These are phyloP conservation scores for Dryobotodes eremita DNA, from an alignment of 2,888 invertebrate species.

Conservation along the genomic window DNA sequence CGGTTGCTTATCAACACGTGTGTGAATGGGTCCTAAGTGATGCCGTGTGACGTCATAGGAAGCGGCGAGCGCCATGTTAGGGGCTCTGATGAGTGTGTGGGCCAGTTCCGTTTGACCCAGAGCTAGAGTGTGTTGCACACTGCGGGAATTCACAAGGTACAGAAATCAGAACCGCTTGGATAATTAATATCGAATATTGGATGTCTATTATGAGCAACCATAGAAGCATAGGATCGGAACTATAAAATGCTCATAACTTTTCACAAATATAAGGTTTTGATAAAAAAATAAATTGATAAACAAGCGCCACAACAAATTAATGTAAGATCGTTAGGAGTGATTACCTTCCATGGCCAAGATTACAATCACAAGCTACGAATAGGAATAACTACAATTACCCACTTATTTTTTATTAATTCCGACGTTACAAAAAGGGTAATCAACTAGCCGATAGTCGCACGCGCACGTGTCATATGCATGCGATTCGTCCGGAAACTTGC, in stretches of 20 bases:
- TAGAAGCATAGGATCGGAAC: not conserved
- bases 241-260: not conserved
- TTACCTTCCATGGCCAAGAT: conserved; percentile 20
- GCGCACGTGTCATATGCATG: conserved; percentile 65
- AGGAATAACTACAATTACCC: conserved; percentile 28
- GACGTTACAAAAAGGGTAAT: conserved; percentile 14
- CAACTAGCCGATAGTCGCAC: conserved; percentile 50
- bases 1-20: conserved; percentile 29
- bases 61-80: conserved; percentile 69
- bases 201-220: not conserved
- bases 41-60: conserved; percentile 66
- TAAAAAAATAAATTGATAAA: not conserved
- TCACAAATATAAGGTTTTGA: not conserved
- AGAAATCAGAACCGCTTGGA: not conserved
- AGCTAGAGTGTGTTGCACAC: conserved; percentile 50
- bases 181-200: not conserved
- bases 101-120: conserved; percentile 72
- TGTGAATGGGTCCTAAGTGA: conserved; percentile 57
- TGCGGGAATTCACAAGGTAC: not conserved
- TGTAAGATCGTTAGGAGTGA: not conserved
- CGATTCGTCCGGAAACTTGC: conserved; percentile 69
- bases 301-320: not conserved
- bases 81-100: conserved; percentile 70
- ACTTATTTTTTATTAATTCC: conserved; percentile 4
- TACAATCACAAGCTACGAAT: not conserved